These are phyloP conservation scores for Stomatorhinus ivindoensis DNA, from an alignment of 2,113 vertebrate species.

Conservation along the genomic window DNA sequence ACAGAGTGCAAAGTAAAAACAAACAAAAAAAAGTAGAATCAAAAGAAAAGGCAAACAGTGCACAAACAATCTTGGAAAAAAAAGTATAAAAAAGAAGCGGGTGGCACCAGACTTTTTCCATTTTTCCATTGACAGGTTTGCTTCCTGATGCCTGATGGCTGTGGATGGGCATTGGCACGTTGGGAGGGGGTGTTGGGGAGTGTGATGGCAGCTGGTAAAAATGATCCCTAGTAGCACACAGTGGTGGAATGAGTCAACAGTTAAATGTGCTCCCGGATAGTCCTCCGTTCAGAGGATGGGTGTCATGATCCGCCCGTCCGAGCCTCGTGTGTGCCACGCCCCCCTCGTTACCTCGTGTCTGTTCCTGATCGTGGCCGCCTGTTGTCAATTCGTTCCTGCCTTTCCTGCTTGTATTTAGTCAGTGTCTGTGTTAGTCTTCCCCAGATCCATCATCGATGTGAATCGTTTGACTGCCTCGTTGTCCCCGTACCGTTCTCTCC, in stretches of 20 bases:
- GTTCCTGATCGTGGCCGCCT: too few relatives aligned
- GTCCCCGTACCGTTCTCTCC: too few relatives aligned
- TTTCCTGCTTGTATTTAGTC: too few relatives aligned
- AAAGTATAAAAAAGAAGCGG: background rate
- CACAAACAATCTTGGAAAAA: background rate
- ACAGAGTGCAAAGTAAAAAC: background rate
- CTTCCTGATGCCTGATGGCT: background rate
- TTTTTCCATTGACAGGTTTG: background rate
- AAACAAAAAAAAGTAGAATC: background rate
- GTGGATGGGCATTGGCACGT: background rate
- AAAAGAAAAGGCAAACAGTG: background rate
- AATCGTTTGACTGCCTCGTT: too few relatives aligned
- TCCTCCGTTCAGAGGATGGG: background rate
- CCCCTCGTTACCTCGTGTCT: too few relatives aligned
- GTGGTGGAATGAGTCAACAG: background rate
- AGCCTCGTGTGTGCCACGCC: too few relatives aligned
- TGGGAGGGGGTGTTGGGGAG: background rate
- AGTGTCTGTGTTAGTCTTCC: too few relatives aligned
- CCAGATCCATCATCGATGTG: too few relatives aligned
- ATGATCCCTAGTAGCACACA: background rate
- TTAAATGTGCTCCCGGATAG: background rate
- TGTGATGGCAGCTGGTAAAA: background rate
- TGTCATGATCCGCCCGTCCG: too few relatives aligned
- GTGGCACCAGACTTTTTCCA: background rate
- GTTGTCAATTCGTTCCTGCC: too few relatives aligned